Evolutionary conservation across 2,797 vertebrate species (phyloP).

Genomic region (Petrocephalus schoutedeni): DNA sequence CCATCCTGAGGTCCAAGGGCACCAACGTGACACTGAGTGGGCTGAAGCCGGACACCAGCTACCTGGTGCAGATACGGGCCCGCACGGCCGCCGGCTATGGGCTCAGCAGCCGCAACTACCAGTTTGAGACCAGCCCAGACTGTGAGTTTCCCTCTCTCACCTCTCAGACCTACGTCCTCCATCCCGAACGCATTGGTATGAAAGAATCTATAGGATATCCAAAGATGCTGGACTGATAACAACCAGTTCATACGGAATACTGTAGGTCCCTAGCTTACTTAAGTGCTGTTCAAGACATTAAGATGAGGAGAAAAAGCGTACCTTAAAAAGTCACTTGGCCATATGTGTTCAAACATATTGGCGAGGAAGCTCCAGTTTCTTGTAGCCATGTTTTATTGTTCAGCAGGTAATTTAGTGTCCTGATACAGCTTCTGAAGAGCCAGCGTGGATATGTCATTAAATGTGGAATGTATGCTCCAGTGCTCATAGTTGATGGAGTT

Average conservation of each 20-base stretch:
- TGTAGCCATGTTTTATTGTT: background rate
- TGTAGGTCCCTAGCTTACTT: background rate
- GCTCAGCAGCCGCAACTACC: constrained; percentile 87
- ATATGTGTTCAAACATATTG: background rate
- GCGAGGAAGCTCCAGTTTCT: background rate
- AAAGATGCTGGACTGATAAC: background rate
- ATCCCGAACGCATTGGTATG: no score
- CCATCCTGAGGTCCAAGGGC: constrained; percentile 85
- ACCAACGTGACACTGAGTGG: constrained; percentile 88
- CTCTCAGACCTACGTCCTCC: background rate
- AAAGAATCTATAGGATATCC: background rate
- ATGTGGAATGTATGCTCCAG: background rate
- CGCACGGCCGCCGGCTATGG: constrained; percentile 93
- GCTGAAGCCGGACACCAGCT: constrained; percentile 89
- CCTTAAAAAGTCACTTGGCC: background rate
- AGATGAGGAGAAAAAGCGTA: background rate
- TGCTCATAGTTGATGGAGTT: background rate
- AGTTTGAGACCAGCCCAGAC: constrained; percentile 95
- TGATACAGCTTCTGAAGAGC: background rate
- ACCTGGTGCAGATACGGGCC: constrained; percentile 92
- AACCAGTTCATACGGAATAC: background rate
- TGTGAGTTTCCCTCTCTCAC: constrained; percentile 69
- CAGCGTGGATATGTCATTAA: constrained; percentile 5
- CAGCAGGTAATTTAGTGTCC: background rate
- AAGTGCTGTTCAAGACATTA: background rate